Conservation (phyloP, 2,113 vertebrate species). For the Antigone vipio region DNA sequence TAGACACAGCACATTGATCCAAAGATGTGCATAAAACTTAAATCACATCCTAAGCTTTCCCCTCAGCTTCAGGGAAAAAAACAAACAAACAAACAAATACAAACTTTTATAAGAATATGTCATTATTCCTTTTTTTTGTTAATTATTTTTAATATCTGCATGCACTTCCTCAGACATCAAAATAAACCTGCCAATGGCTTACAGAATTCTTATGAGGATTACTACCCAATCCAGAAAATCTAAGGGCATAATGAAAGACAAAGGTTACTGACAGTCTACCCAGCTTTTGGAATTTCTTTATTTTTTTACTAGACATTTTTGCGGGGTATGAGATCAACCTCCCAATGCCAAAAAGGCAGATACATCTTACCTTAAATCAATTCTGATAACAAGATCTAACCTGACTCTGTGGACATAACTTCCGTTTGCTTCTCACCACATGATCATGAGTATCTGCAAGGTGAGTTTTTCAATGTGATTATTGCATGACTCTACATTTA, state of each 20-base stretch:
- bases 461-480: neutral
- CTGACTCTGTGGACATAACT: neutral
- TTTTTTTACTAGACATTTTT: neutral
- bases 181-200: neutral
- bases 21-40: neutral
- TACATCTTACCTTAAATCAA: neutral
- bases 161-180: neutral
- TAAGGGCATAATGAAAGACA: neutral
- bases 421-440: neutral
- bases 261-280: neutral
- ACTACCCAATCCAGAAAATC: neutral
- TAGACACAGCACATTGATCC: neutral
- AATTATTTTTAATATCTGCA: neutral
- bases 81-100: neutral
- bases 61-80: neutral
- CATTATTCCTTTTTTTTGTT: neutral
- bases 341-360: fast-evolving
- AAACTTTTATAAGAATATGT: neutral
- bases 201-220: neutral
- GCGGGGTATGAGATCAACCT: neutral
- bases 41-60: neutral
- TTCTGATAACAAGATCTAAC: neutral
- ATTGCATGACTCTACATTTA: neutral
- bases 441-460: neutral
- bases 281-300: neutral